Evolutionary conservation across 1,140 invertebrate genomes (phyloP).

Genomic region (Aethina tumida): DNA sequence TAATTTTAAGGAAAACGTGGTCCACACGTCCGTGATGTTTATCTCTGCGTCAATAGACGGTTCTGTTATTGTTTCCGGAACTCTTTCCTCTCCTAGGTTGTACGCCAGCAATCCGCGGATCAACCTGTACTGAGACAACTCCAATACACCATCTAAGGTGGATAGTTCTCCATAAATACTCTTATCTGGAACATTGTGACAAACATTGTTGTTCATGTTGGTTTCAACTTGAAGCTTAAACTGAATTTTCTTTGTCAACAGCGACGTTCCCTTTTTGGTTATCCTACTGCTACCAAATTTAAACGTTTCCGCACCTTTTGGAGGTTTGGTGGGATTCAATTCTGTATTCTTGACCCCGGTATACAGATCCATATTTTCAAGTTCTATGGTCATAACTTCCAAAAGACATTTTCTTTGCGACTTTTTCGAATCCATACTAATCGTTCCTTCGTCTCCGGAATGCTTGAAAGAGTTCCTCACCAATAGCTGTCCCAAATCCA

Average conservation of each 20-base stretch:
- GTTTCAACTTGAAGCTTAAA: slow-evolving; percentile 71
- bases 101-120: slow-evolving; percentile 79
- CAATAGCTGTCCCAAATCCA: slow-evolving; percentile 71
- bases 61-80: slow-evolving; percentile 60
- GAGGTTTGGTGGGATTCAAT: slow-evolving; percentile 18
- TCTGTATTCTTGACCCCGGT: slow-evolving; percentile 44
- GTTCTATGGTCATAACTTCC: slow-evolving; percentile 66
- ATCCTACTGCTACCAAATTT: slow-evolving; percentile 44
- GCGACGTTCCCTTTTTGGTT: slow-evolving; percentile 45
- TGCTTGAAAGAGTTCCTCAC: slow-evolving; percentile 65
- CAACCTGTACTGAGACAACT: slow-evolving; percentile 78
- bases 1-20: slow-evolving; percentile 65
- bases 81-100: slow-evolving; percentile 86
- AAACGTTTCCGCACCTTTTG: slow-evolving; percentile 25
- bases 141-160: slow-evolving; percentile 73
- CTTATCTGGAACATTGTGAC: slow-evolving; percentile 64
- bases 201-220: slow-evolving; percentile 50
- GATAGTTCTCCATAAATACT: slow-evolving; percentile 77
- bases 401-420: slow-evolving; percentile 43
- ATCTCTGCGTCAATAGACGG: slow-evolving; percentile 25
- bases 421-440: slow-evolving; percentile 37
- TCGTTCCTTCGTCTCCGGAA: slow-evolving; percentile 46
- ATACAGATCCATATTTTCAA: slow-evolving; percentile 77
- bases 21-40: slow-evolving; percentile 45
- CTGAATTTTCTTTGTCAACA: slow-evolving; percentile 72